phyloP scores from a whole-genome alignment of 2,888 invertebrate genomes.

The Eristalis tenax region DNA sequence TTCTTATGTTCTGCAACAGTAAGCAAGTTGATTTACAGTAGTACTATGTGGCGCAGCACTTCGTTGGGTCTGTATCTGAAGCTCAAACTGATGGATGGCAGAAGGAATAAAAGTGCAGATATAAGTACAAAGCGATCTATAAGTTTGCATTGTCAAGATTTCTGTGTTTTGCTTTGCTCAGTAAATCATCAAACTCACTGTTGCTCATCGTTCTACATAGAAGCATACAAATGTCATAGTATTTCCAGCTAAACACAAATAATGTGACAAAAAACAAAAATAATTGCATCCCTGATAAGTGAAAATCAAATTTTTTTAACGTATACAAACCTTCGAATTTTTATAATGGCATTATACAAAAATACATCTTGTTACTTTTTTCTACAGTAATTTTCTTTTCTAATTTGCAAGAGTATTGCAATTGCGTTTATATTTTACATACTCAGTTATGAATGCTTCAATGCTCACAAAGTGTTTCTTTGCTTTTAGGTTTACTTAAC shows the following conservation, averaged over 20 bases:
- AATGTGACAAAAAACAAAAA: neutral
- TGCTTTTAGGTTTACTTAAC: neutral
- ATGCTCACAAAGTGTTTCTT: neutral
- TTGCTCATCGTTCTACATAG: neutral
- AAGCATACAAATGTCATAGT: neutral
- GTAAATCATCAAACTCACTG: slow-evolving; percentile 11
- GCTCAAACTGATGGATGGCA: neutral
- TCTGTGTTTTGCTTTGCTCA: neutral
- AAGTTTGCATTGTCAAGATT: neutral
- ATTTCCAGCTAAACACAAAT: slow-evolving; percentile 20
- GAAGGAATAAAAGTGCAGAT: neutral
- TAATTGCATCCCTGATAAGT: neutral
- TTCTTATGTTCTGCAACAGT: slow-evolving; percentile 7
- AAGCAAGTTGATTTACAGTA: neutral
- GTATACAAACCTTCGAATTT: slow-evolving; percentile 17
- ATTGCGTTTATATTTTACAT: slow-evolving; percentile 42
- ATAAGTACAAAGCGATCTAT: neutral
- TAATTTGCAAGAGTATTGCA: slow-evolving; percentile 46
- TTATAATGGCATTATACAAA: slow-evolving; percentile 43
- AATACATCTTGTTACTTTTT: slow-evolving; percentile 35
- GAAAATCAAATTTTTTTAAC: neutral
- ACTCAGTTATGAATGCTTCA: slow-evolving; percentile 36
- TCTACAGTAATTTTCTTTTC: slow-evolving; percentile 33
- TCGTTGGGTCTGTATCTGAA: neutral
- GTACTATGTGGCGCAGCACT: neutral